These are phyloP conservation scores for Oncopodura yosiiana DNA, from an alignment of 1,140 invertebrate species.

Conservation along the genomic window DNA sequence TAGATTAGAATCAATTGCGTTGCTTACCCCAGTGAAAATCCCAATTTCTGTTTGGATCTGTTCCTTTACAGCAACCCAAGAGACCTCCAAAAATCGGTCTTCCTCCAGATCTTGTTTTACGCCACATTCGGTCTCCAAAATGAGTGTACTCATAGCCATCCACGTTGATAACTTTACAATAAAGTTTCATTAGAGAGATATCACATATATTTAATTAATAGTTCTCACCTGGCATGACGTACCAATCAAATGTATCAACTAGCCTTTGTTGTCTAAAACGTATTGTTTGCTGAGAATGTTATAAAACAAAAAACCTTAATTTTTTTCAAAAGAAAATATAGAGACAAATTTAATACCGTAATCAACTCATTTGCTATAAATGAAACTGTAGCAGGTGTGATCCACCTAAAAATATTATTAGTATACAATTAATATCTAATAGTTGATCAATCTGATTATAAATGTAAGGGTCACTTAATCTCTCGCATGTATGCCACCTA, in stretches of 20 bases:
- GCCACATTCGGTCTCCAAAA: constrained; percentile 50
- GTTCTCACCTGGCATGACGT: constrained; percentile 24
- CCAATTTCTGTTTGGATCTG: constrained; percentile 74
- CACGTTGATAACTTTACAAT: not conserved
- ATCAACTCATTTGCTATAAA: constrained; percentile 34
- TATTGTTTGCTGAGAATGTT: constrained; percentile 14
- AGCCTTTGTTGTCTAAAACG: constrained; percentile 7
- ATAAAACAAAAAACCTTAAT: not conserved
- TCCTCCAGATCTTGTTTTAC: constrained; percentile 52
- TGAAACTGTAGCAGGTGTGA: constrained; percentile 27
- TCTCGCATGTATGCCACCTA: too few species aligned
- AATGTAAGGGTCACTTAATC: too few species aligned
- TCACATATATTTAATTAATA: not conserved
- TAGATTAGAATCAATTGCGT: constrained; percentile 31
- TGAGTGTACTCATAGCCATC: constrained; percentile 32
- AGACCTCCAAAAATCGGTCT: constrained; percentile 33
- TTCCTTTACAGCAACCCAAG: constrained; percentile 51
- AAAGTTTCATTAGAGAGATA: not conserved
- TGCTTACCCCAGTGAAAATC: constrained; percentile 63
- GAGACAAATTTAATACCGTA: too few species aligned
- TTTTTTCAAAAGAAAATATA: not conserved
- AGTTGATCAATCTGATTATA: too few species aligned
- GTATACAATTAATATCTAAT: too few species aligned
- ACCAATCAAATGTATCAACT: constrained; percentile 31
- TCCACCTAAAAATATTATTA: too few species aligned